A percentile compares a stretch with the other conserved stretches of the same genome.
These are phyloP conservation scores for Agapostemon virescens DNA, from an alignment of 2,888 invertebrate species.

Conservation along the genomic window DNA sequence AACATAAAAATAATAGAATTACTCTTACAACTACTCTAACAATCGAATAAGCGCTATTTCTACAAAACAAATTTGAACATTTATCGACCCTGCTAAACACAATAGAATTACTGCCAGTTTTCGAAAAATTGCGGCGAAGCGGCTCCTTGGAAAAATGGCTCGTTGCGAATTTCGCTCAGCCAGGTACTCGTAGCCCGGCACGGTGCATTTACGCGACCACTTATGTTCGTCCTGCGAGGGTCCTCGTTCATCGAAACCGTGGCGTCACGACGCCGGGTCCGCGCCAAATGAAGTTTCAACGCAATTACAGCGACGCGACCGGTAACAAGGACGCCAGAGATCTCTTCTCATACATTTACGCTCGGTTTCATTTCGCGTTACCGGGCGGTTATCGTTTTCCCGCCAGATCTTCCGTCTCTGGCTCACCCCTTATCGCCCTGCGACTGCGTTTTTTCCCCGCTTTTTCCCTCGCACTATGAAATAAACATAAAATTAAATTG, in stretches of 20 bases:
- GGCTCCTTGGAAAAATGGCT: neutral
- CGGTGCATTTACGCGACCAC: neutral
- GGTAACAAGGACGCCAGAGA: conserved; percentile 56
- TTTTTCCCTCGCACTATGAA: conserved; percentile 28
- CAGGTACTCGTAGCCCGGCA: neutral
- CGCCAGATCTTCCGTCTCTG: conserved; percentile 28
- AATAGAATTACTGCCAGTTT: neutral
- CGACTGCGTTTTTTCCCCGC: neutral
- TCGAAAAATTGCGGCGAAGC: neutral
- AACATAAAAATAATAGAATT: no score
- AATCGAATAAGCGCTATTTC: no score
- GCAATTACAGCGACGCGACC: conserved; percentile 57
- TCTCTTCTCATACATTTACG: conserved; percentile 59
- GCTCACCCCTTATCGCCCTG: neutral
- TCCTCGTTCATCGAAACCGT: neutral
- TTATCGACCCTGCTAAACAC: no score
- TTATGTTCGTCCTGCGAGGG: conserved; percentile 16
- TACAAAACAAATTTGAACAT: no score
- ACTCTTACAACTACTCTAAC: no score
- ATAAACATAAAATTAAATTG: conserved; percentile 62
- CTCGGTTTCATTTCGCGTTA: conserved; percentile 59
- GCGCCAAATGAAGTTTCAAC: conserved; percentile 61
- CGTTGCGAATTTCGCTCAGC: neutral
- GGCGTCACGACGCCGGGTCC: conserved; percentile 21
- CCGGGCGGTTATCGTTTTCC: conserved; percentile 55